A percentile compares a stretch with the other conserved stretches of the same genome.
Conservation (phyloP, 2,113 vertebrate genomes). For the Clarias batrachus region DNA sequence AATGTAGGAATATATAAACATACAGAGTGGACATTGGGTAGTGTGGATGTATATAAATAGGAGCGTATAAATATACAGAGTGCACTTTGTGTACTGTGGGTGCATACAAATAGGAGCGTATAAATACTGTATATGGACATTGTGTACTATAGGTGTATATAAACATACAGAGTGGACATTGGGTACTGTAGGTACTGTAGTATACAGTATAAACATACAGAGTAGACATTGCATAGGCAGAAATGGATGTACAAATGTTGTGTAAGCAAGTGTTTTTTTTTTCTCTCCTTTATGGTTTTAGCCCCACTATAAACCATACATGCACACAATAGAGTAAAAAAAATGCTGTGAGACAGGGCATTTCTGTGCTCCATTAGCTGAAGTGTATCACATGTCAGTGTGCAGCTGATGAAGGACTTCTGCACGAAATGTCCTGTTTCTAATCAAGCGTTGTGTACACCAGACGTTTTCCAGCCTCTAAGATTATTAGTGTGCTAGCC, state of each 20-base stretch:
- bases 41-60: no score
- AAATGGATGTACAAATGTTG: neutral
- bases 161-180: neutral
- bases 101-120: neutral
- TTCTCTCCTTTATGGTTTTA: neutral
- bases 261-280: neutral
- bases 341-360: neutral
- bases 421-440: constrained; percentile 20
- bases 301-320: neutral
- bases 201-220: neutral
- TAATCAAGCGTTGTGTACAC: constrained; percentile 23
- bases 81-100: neutral
- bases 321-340: neutral
- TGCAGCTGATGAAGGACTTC: neutral
- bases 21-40: no score
- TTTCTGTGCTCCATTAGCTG: constrained; percentile 6
- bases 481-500: constrained; percentile 17
- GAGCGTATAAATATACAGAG: neutral
- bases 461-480: neutral
- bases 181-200: neutral
- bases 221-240: neutral
- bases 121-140: neutral
- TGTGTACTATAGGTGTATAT: neutral
- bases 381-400: constrained; percentile 16
- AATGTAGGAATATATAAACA: no score